Evolutionary conservation across 35 echinoderm and acorn worm genomes (phyloP).

Genomic region (Apostichopus japonicus): DNA sequence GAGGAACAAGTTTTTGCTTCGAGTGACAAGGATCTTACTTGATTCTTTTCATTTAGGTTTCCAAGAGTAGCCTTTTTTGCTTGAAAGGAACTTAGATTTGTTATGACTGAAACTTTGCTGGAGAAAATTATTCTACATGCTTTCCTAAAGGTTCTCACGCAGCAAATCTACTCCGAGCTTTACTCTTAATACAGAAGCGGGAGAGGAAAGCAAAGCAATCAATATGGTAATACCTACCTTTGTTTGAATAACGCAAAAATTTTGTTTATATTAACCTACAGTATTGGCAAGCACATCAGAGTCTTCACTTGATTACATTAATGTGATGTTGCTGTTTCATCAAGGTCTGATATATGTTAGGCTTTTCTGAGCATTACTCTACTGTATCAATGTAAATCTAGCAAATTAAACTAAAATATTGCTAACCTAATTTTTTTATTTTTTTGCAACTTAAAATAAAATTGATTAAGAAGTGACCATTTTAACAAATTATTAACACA

Average conservation of each 20-base stretch:
- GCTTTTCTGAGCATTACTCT: too few relatives aligned
- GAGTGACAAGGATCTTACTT: conserved; percentile 4
- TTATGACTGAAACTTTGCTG: background rate
- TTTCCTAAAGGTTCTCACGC: background rate
- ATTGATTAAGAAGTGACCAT: too few relatives aligned
- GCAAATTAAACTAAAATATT: too few relatives aligned
- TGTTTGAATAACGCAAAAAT: background rate
- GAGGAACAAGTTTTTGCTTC: background rate
- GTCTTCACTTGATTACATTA: background rate
- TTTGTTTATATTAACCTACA: background rate
- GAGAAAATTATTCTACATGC: background rate
- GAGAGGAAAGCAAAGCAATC: background rate
- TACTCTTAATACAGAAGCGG: background rate
- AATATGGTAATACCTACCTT: background rate
- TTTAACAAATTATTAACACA: too few relatives aligned
- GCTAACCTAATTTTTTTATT: too few relatives aligned
- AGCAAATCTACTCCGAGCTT: background rate
- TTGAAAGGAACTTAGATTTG: background rate
- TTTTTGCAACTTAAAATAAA: too few relatives aligned
- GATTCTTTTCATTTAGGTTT: background rate
- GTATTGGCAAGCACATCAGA: background rate
- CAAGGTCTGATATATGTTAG: too few relatives aligned
- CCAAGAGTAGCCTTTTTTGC: background rate
- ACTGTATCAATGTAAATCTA: too few relatives aligned
- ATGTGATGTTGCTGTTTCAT: background rate